phyloP scores from a whole-genome alignment of 2,113 vertebrate species.

The Kobus ellipsiprymnus region DNA sequence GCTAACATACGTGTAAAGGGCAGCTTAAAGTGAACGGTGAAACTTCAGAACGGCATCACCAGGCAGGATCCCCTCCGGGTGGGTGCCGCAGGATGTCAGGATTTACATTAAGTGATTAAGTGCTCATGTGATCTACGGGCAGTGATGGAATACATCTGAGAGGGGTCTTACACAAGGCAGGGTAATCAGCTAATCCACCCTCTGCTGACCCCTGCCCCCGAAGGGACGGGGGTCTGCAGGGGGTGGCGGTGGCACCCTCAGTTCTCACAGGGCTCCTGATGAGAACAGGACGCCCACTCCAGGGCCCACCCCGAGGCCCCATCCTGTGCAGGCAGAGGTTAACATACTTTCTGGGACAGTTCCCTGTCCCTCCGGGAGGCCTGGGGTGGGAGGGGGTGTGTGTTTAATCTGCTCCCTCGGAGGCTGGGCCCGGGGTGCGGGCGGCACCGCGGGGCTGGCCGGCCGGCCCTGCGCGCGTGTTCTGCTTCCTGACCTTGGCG shows the following conservation, averaged over 20 bases:
- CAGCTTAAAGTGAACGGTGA: not conserved
- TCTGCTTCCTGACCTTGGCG: constrained; percentile 68
- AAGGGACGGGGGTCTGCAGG: rapidly evolving
- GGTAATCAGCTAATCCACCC: not conserved
- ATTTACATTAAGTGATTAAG: not conserved
- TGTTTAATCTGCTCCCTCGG: not conserved
- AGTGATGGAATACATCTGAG: not conserved
- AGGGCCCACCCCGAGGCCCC: constrained; percentile 4
- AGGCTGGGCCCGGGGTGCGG: not conserved
- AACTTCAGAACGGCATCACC: rapidly evolving
- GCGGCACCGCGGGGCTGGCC: constrained; percentile 34
- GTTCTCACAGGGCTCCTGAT: not conserved
- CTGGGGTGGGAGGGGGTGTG: not conserved
- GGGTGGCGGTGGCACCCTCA: not conserved
- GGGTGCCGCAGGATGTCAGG: not conserved
- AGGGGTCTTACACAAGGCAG: not conserved
- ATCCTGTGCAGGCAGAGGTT: constrained; percentile 21
- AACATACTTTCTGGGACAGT: not conserved
- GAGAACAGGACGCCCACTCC: not conserved
- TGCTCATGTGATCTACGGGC: not conserved
- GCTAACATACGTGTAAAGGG: not conserved
- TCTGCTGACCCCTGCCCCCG: rapidly evolving
- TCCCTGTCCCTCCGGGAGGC: not conserved
- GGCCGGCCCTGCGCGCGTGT: not conserved
- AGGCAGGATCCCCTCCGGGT: not conserved